Evolutionary conservation across 2,113 vertebrate species (phyloP), one percentile per base, ranked within the genome.

Genomic region (Bufo gargarizans): DNA sequence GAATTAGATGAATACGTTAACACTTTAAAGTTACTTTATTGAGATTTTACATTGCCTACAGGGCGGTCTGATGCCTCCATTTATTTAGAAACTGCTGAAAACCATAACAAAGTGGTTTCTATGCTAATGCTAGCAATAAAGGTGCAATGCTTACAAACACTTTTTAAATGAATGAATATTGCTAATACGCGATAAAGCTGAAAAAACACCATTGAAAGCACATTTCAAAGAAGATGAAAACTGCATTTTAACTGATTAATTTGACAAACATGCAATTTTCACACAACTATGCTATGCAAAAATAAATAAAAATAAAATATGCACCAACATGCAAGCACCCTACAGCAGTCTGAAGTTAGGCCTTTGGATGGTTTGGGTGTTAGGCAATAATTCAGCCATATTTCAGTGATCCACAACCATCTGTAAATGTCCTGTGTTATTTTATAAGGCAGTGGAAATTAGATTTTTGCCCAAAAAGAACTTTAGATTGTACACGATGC

Each of bases 101-200:
- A 77, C 17, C 56, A 8, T 45, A 88, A 76, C 45, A 82, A 69
- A 82, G 19, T 65, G 43, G 56, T 65, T 88, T 88, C 58, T 83
- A 88, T 83, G 87, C 80, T 65, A 88, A 88, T 88, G 47, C 76
- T 83, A 45, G 45, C 59, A 83, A 88, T 88, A 88, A 83, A 88
- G 63, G 58, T 88, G 74, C 71, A 65, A 77, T 17, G 43, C 69
- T 83, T 61, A 55, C 79, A 63, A 65, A 82, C 59, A 88, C 71
- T 84, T 67, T 90, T 88, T 92, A 90, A 92, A 88, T 55, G 86
- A 80, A 91, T 87, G 82, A 49, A 12, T 78, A 77, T 8, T 58
- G 76, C 49, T 20, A 72, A 90, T 69, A 13, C 78, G 59, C 78
- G 61, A 19, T 77, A 88, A 76, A 90, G 10, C 0, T 20, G 78